These are phyloP conservation scores for Mormyrops attenuatus DNA, from an alignment of 2,797 vertebrate genomes.

Conservation along the genomic window DNA sequence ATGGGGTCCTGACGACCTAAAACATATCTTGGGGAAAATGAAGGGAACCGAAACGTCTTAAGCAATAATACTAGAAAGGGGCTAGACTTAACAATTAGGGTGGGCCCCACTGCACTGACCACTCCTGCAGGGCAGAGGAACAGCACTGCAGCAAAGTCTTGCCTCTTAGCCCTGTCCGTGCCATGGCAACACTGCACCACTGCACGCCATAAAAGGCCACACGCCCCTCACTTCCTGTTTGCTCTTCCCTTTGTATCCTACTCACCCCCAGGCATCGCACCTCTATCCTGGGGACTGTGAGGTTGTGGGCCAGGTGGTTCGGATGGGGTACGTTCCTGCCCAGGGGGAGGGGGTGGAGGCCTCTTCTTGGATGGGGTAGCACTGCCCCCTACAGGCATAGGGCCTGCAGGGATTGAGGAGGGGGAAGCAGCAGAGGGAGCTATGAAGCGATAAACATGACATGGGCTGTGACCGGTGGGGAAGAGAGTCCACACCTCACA, in stretches of 20 bases:
- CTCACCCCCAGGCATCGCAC: constrained; percentile 76
- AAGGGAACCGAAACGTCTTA: not conserved
- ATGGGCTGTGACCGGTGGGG: not conserved
- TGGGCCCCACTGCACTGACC: not conserved
- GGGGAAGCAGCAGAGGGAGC: constrained; percentile 65
- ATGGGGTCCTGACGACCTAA: constrained; percentile 1
- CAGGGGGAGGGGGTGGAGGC: constrained; percentile 83
- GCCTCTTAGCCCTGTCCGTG: not conserved
- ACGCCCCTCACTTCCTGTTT: not conserved
- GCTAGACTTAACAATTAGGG: not conserved
- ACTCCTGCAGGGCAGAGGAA: not conserved
- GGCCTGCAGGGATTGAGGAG: constrained; percentile 75
- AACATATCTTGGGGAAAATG: not conserved
- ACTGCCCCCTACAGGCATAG: constrained; percentile 75
- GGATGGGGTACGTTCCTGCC: constrained; percentile 85
- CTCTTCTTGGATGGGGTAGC: constrained; percentile 86
- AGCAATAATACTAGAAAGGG: not conserved
- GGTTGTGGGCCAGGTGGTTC: constrained; percentile 84
- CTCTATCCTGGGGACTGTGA: constrained; percentile 78
- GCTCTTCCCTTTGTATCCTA: constrained; percentile 30
- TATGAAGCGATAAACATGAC: constrained; percentile 56
- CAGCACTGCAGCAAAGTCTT: not conserved
- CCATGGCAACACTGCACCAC: constrained; percentile 5
- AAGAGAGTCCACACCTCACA: not conserved
- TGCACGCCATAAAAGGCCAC: not conserved